These are phyloP conservation scores for Andrena hattorfiana DNA, from an alignment of 2,888 invertebrate genomes.

Conservation along the genomic window DNA sequence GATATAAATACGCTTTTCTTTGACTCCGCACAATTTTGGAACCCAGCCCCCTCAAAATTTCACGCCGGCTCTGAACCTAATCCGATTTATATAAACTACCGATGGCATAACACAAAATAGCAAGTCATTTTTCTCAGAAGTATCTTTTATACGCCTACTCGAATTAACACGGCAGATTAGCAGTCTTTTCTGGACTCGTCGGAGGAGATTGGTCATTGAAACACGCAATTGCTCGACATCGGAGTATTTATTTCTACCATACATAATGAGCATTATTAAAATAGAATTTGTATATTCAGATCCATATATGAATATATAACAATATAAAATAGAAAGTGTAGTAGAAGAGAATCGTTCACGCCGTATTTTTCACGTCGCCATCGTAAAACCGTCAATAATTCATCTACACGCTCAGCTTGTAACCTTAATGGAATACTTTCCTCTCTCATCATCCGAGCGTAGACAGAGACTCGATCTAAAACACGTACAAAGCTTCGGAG, in stretches of 20 bases:
- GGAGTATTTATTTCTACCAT: not conserved
- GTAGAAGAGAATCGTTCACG: not conserved
- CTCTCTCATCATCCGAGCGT: not conserved
- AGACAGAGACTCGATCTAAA: not conserved
- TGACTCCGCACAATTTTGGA: too few relatives aligned
- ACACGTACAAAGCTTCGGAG: not conserved
- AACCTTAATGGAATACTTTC: not conserved
- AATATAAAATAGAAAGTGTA: constrained; percentile 14
- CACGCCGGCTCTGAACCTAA: too few relatives aligned
- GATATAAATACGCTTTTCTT: too few relatives aligned
- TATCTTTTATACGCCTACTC: too few relatives aligned
- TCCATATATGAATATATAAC: not conserved
- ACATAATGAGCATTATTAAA: constrained; percentile 3
- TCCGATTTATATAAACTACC: too few relatives aligned
- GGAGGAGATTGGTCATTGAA: not conserved
- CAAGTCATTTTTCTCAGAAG: too few relatives aligned
- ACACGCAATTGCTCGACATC: not conserved
- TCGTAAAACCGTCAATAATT: not conserved
- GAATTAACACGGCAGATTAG: too few relatives aligned
- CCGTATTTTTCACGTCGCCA: not conserved
- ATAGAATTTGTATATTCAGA: not conserved
- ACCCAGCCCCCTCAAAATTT: too few relatives aligned
- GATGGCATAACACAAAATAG: too few relatives aligned
- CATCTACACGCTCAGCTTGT: not conserved
- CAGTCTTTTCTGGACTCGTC: not conserved